Base-by-base conservation (phyloP, 2,113 vertebrate genomes). In the Tiliqua scincoides region DNA sequence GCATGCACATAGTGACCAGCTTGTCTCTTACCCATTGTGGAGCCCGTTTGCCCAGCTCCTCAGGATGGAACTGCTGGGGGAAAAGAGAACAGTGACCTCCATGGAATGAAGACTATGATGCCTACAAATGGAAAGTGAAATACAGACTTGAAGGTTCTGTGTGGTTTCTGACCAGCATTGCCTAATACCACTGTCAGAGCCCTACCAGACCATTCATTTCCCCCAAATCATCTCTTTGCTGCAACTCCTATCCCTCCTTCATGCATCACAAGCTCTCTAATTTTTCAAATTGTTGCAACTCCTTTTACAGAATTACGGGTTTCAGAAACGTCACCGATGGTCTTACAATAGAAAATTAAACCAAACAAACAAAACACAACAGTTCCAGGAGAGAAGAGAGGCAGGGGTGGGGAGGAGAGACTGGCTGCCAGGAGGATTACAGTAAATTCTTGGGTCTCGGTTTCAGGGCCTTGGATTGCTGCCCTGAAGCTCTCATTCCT, bases 1-100 rank as follows among this genome's bases (percentile, higher is more conserved):
- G 94, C 97, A 97, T 97, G 89, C 97, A 97, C 97, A 97, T 97
- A 86, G 95, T 97, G 88, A 96, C 97, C 94, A 96, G 94, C 65
- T 94, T 96, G 94, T 97, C 97, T 35, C 97, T 92, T 54, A 97
- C 90, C 97, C 96, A 97, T 92, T 95, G 97, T 0, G 96, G 97
- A 0, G 97, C 97, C 30, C 97, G 91, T 25, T 90, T 92, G 52
- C 97, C 97, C 93, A 97, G 93, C 88, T 96, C 93, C 83, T 96
- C 91, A 0, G 90, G 84, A 91, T 94, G 87, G 82, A 91, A 76
- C 90, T 92, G 91, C 15, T 65, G 57, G 2, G 12, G 25, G 23
- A 27, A 62, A 14, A 63, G 1, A 70, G 0, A 1, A 25, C 21
- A 3, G n/a, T 14, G 27, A 21, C 57, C 37, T 3, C 40, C n/a